Base-by-base conservation (phyloP, 2,113 vertebrate genomes). In the Echinops telfairi region DNA sequence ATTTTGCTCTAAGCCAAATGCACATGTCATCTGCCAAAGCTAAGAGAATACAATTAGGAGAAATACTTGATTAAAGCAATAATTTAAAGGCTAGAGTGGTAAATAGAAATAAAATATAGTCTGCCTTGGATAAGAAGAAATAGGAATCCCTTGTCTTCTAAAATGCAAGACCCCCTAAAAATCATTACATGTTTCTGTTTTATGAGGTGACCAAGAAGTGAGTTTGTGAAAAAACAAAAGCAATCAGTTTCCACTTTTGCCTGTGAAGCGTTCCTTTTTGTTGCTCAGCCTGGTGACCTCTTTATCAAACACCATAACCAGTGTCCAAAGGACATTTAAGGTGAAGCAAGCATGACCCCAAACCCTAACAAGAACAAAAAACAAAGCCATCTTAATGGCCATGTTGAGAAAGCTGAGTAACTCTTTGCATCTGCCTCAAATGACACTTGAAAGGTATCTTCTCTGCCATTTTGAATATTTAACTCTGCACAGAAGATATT, bases 381-480 rank as follows among this genome's bases (percentile, higher is more conserved):
- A 2, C 33, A 64, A 95, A 91, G 57, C 10, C 22, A 36, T 73
- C 10, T 47, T 53, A 68, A 60, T 31, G 88, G 81, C 17, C n/a
- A 12, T 43, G 83, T 40, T 94, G 25, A 79, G 60, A 66, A 85
- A 89, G 80, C 29, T 70, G 14, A 93, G 11, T 11, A 29, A 70
- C 11, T n/a, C 47, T 62, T 86, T 91, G 71, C 57, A 71, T 64
- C 62, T 86, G 47, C 53, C 71, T 76, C 33, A n/a, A 33, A 90
- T 79, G 76, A 33, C 6, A 29, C 38, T 84, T 16, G 4, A 68
- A 0, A 73, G 60, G 9, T 33, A 5, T 84, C 66, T 89, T 81
- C 68, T 77, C 81, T 87, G 80, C 10, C 20, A 68, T 86, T 93
- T 89, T 85, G 60, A 31, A 87, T 75, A 91, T 36, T 94, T 88